Base-by-base conservation (phyloP, 2,797 vertebrate species). In the Hydrophis major region DNA sequence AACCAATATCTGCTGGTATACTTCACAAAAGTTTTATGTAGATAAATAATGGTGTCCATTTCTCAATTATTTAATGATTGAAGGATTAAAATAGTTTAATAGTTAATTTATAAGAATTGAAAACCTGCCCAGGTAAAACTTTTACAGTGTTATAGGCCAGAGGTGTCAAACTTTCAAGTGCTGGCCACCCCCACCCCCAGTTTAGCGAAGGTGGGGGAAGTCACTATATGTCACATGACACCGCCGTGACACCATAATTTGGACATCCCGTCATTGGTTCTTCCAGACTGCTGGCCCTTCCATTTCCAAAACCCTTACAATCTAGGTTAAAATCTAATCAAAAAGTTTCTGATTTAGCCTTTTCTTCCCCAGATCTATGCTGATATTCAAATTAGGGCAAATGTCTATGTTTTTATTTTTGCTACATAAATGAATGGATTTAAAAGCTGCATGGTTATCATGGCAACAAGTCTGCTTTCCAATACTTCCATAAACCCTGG, bases 171-270 rank as follows among this genome's bases (percentile, higher is more conserved):
- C 59, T 60, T 6, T 53, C 59, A 60, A 2, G 16, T 20, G 2
- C 20, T 25, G 6, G 57, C 20, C 57, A 59, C 0, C 6, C 20
- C 20, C 2, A 22, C 20, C 20, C 59, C 6, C 11, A 12, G 6
- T 60, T 60, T 7, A 60, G 20, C 2, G 6, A 7, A 25, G 59
- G 59, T 6, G 20, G 59, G 2, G 2, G 0, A 60, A 60, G 59
- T 60, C 2, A 6, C 2, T 2, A 60, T 59, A 59, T 7, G 2
- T 25, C 59, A 22, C 59, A 0, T 60, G 0, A 60, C 0, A 2
- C 20, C 20, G 1, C 59, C 20, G 2, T 60, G 59, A 60, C 1
- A 6, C 6, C 20, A 2, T 1, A 0, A 60, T 0, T 60, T 60
- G 25, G 59, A 60, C 6, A 60, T 1, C 20, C 20, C 59, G 20